A percentile compares a stretch with the other conserved stretches of the same genome.
These are phyloP conservation scores for Orcinus orca DNA, from an alignment of 2,113 vertebrate genomes.

Conservation along the genomic window DNA sequence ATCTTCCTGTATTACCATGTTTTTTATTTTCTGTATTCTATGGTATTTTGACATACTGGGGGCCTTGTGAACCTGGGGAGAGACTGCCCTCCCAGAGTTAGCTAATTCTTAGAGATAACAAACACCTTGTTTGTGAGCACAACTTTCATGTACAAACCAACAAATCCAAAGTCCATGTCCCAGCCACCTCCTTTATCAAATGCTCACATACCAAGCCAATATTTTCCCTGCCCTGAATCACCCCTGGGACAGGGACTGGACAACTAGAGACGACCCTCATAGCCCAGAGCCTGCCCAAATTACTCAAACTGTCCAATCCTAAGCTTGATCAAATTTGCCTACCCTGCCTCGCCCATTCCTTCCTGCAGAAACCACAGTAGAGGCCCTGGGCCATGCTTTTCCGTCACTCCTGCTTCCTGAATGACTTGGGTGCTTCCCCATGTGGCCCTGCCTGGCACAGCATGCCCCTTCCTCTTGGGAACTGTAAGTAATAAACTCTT, in stretches of 20 bases:
- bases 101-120: background rate
- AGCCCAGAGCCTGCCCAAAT: background rate
- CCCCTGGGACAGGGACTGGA: background rate
- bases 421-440: background rate
- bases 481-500: background rate
- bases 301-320: background rate
- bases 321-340: background rate
- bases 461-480: background rate
- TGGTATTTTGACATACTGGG: background rate
- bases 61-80: background rate
- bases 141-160: background rate
- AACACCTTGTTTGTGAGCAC: background rate
- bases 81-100: background rate
- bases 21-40: background rate
- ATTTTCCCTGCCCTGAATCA: background rate
- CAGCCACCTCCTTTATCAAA: background rate
- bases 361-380: background rate
- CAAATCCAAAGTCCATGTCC: background rate
- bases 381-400: background rate
- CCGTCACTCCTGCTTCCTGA: background rate
- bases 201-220: background rate
- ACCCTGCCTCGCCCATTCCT: background rate
- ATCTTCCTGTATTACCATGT: background rate
- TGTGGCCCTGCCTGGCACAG: accelerated
- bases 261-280: accelerated